Conservation (phyloP, 2,113 vertebrate genomes). For the Tragelaphus scriptus region DNA sequence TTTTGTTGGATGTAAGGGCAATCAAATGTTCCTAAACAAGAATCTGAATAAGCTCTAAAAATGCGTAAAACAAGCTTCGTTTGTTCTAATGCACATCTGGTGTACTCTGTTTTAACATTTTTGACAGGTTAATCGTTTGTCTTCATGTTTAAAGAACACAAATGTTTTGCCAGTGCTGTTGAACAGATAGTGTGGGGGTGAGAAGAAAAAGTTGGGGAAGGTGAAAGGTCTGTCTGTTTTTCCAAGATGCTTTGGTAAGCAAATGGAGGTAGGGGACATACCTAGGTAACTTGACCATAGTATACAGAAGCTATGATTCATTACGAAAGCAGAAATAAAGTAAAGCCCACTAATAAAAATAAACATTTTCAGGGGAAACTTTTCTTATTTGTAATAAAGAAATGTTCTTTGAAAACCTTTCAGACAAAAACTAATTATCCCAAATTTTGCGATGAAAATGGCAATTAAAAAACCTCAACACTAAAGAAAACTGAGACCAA, state of each 20-base stretch:
- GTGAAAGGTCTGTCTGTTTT: not conserved
- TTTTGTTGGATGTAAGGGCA: conserved; percentile 24
- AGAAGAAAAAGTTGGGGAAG: not conserved
- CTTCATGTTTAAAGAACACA: conserved; percentile 50
- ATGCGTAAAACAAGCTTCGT: not conserved
- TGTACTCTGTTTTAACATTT: not conserved
- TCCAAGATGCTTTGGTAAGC: not conserved
- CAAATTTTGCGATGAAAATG: not conserved
- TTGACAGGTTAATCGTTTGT: conserved; percentile 27
- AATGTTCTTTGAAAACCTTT: conserved; percentile 24
- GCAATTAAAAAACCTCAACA: not conserved
- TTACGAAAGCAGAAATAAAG: conserved; percentile 34
- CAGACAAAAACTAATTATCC: not conserved
- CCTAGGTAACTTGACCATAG: not conserved
- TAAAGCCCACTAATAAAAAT: not conserved
- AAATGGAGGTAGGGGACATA: not conserved
- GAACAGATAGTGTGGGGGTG: not conserved
- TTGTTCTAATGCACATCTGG: not conserved
- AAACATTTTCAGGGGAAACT: not conserved
- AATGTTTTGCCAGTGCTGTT: not conserved
- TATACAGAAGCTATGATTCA: not conserved
- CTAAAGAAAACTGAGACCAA: not conserved
- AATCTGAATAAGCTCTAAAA: conserved; percentile 25
- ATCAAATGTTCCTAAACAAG: conserved; percentile 21
- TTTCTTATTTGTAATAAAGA: not conserved